Base-by-base conservation (phyloP, 1,140 invertebrate species). In the Bombus pascuorum region DNA sequence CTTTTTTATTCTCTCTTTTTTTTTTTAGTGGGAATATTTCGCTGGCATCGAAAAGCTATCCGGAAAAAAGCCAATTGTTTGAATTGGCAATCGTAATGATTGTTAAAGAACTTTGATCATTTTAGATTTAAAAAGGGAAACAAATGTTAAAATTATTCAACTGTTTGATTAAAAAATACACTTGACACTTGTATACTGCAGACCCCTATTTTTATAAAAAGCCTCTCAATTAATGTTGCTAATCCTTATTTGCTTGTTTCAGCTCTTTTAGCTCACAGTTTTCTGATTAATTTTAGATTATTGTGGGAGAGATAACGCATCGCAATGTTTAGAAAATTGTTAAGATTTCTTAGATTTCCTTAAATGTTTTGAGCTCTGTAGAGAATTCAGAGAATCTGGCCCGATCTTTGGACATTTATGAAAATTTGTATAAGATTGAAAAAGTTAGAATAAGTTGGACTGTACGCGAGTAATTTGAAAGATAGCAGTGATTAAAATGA, bases 401-500 rank as follows among this genome's bases (percentile, higher is more conserved):
- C 12, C 28, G 28, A 13, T 28, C 10, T 62, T 62, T n/a, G 12
- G 28, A n/a, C 59, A 62, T 62, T 62, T 13, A 62, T 9, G 59
- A n/a, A 62, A 62, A 77, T 77, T n/a, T 18, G 22, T 74, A 18
- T 15, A 28, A 25, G 44, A 37, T 34, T 59, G 25, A 77, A 77
- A 25, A 62, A 77, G 47, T 28, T 12, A 3, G 53, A 25, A n/a
- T 77, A 77, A 77, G 39, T 59, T 42, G 18, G 57, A 8, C 28
- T 28, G 53, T 73, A 22, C 12, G 32, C 42, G 32, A 73, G 70
- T 37, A 72, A 81, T 72, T 72, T 59, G 62, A 79, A 53, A 70
- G 62, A 68, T 79, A 28, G 62, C 42, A 1, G 65, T 65, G 75
- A 77, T 77, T 62, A 77, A 39, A 59, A 62, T 77, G 57, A 77